phyloP scores from a whole-genome alignment of 2,113 vertebrate genomes.

The Erythrocercus mccallii region DNA sequence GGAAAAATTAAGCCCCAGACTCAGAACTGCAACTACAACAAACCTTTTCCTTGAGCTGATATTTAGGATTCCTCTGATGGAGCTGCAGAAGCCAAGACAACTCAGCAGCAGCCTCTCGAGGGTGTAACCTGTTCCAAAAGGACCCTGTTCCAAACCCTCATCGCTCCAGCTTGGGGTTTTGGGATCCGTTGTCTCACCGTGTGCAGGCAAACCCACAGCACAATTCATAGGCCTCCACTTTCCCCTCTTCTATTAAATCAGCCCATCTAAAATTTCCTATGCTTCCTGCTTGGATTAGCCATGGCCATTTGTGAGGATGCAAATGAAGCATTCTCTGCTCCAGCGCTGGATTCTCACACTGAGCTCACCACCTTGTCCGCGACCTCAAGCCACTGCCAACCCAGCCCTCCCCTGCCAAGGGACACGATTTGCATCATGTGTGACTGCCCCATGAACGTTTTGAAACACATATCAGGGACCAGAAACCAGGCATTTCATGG shows the following conservation, averaged over 20 bases:
- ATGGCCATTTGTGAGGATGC: conserved; percentile 44
- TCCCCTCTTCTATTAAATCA: not conserved
- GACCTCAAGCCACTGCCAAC: not conserved
- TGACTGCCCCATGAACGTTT: not conserved
- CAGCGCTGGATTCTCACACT: conserved; percentile 3
- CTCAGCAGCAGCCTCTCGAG: not conserved
- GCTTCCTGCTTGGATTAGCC: conserved; percentile 46
- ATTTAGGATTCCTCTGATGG: not conserved
- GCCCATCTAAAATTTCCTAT: not conserved
- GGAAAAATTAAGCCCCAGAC: not conserved
- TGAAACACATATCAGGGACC: not conserved
- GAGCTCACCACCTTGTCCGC: conserved; percentile 18
- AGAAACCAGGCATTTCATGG: not conserved
- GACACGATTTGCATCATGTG: not conserved
- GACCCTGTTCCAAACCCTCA: not conserved
- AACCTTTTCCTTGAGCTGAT: not conserved
- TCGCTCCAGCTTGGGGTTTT: not conserved
- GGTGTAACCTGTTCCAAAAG: not conserved
- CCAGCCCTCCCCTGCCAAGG: conserved; percentile 9
- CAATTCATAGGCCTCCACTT: not conserved
- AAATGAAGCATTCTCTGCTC: conserved; percentile 39
- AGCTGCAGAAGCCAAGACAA: not conserved
- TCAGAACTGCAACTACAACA: not conserved
- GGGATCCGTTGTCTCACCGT: not conserved
- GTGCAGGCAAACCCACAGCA: not conserved